Evolutionary conservation across 1,140 invertebrate species (phyloP), one percentile per base, ranked within the genome.

Genomic region (Conus betulinus): DNA sequence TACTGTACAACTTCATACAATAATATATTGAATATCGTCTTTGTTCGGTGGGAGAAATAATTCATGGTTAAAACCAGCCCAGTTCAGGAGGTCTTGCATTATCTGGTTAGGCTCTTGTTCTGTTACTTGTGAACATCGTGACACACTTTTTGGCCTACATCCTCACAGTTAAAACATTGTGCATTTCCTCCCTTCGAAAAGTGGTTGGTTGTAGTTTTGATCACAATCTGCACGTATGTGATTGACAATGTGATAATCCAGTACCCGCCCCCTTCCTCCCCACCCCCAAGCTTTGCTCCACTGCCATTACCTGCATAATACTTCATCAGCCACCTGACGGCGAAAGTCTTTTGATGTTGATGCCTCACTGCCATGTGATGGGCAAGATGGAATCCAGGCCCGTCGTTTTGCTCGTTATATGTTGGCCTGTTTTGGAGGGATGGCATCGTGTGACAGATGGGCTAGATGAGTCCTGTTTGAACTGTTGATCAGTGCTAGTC

Each of bases 401-500:
- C 23, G 17, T 23, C 67, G 0, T 71, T 71, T 71, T n/a, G 67
- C 67, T 17, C 4, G 67, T 71, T 60, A 15, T 60, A 15, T 60
- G 15, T 5, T 60, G 57, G 67, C 20, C 67, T 23, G 67, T n/a
- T 71, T 13, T 20, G 20, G 17, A 71, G 67, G 11, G 67, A 71
- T 71, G 67, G 20, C 20, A 7, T 7, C 20, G 20, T 71, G 67
- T 71, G 67, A n/a, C 67, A n/a, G 20, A 71, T 23, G 11, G 67
- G 67, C 23, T 23, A 7, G 8, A 71, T 7, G 67, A 23, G 10
- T 71, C 20, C 6, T 71, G 67, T 71, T 71, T 23, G 10, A 71
- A 71, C 67, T 71, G 67, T 71, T 71, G 67, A 71, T 20, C 67
- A 71, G 67, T 71, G 8, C 67, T 71, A 71, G 67, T 71, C 67